These are phyloP conservation scores for Philereme vetulata DNA, from an alignment of 2,888 invertebrate species.

Conservation along the genomic window DNA sequence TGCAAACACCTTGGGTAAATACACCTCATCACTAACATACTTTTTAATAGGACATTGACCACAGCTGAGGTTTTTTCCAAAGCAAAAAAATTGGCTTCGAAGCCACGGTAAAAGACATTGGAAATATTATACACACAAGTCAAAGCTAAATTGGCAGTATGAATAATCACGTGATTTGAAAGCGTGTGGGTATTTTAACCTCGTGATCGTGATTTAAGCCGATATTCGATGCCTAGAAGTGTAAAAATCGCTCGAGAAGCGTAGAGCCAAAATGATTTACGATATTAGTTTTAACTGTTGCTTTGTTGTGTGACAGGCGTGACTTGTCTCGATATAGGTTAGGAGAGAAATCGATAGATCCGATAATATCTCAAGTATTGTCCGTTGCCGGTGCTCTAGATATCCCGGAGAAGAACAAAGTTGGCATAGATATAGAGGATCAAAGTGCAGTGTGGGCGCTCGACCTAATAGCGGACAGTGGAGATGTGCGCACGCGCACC, in stretches of 20 bases:
- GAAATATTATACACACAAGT: conserved; percentile 25
- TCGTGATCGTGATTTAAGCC: conserved; percentile 26
- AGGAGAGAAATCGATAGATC: conserved; percentile 45
- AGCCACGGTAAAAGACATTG: conserved; percentile 40
- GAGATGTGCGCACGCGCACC: conserved; percentile 68
- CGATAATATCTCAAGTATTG: conserved; percentile 59
- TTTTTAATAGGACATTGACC: conserved; percentile 47
- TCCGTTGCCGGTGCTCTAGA: conserved; percentile 66
- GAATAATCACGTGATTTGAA: conserved; percentile 34
- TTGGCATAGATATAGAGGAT: conserved; percentile 81
- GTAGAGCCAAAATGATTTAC: not conserved
- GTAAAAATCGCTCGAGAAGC: not conserved
- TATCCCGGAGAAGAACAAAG: conserved; percentile 76
- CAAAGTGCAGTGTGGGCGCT: conserved; percentile 81
- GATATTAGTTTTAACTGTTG: conserved; percentile 1
- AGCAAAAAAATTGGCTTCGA: conserved; percentile 47
- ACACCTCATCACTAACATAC: conserved; percentile 44
- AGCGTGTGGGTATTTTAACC: conserved; percentile 30
- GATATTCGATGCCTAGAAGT: conserved; percentile 6
- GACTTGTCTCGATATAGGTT: conserved; percentile 33
- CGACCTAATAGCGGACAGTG: conserved; percentile 74
- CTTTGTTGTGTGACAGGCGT: conserved; percentile 3
- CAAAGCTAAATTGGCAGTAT: conserved; percentile 44
- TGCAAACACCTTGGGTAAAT: conserved; percentile 67
- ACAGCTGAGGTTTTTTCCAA: conserved; percentile 39